Base-by-base conservation (phyloP, 2,797 vertebrate species). In the Chaenodraco wilsoni region DNA sequence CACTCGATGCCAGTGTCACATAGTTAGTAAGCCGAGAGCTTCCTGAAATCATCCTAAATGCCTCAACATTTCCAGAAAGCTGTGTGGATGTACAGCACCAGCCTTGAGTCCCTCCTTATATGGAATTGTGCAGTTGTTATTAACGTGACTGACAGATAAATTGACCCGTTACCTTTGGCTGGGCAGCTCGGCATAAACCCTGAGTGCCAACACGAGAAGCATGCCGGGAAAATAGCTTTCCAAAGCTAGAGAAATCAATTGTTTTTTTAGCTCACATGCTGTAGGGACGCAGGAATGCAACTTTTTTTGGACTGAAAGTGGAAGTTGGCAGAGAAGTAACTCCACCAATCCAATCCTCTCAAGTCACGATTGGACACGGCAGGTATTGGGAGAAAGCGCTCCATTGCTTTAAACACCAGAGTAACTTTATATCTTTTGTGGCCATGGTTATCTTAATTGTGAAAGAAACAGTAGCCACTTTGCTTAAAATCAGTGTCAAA, bases 271-370 rank as follows among this genome's bases (percentile, higher is more conserved):
- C 78, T 84, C 68, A 45, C 70, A 48, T 59, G 76, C 71, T 87
- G 65, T 84, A 73, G 72, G 79, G 81, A 77, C 59, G 46, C 41
- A 70, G 90, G 92, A 93, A 92, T 91, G 90, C 70, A 65, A 64
- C 68, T 68, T 72, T 72, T 85, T 74, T 89, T 37, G 33, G 84
- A 79, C 43, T 48, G 49, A 21, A 11, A 85, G 69, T 52, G 68
- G 78, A 84, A 81, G 46, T 66, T 92, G 90, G 88, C 86, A 83
- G 78, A 73, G 72, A 83, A 85, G 79, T 4, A 23, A n/a, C 33
- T 58, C 13, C 43, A 3, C 27, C 0, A 46, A 78, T 89, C 88
- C 80, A 81, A 83, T 87, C 79, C 79, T 81, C 74, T 72, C 77
- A 87, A 87, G 84, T 86, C 85, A 84, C 55, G 67, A 82, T 76